Evolutionary conservation across 2,888 invertebrate species (phyloP).

Genomic region (Operophtera brumata): DNA sequence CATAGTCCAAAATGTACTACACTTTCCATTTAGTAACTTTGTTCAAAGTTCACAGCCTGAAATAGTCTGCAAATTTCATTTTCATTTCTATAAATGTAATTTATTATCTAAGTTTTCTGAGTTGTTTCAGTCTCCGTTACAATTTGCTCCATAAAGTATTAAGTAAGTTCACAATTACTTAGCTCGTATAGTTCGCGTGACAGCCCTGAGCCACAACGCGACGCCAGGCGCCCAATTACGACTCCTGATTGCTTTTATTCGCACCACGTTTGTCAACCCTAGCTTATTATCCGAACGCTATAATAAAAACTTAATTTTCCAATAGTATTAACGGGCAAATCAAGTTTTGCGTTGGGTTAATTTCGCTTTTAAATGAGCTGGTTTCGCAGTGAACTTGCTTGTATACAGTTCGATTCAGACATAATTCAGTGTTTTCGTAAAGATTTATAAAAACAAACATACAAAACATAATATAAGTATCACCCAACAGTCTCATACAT

Average conservation of each 20-base stretch:
- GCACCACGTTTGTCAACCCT: constrained; percentile 46
- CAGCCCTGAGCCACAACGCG: constrained; percentile 27
- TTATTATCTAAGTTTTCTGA: constrained; percentile 8
- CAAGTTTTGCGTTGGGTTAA: not conserved
- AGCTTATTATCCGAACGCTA: constrained; percentile 46
- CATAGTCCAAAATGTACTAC: too few relatives aligned
- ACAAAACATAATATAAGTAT: too few relatives aligned
- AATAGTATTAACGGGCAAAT: constrained; percentile 13
- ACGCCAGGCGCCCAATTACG: constrained; percentile 40
- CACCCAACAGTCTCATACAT: too few relatives aligned
- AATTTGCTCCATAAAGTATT: constrained; percentile 11
- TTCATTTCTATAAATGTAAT: constrained; percentile 3
- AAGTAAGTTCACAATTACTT: constrained; percentile 13
- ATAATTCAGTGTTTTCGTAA: too few relatives aligned
- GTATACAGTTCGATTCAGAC: not conserved
- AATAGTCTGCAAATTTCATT: constrained; percentile 2
- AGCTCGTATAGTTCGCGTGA: constrained; percentile 10
- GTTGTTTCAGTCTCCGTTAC: constrained; percentile 13
- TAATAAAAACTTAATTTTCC: constrained; percentile 29
- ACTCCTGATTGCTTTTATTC: constrained; percentile 54
- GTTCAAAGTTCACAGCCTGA: too few relatives aligned
- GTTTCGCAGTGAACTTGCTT: constrained; percentile 1
- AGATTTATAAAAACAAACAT: too few relatives aligned
- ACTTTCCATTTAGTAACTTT: too few relatives aligned
- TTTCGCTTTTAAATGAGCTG: constrained; percentile 5